Conservation (phyloP, 1,140 invertebrate species). For the Brachystomella parvula region DNA sequence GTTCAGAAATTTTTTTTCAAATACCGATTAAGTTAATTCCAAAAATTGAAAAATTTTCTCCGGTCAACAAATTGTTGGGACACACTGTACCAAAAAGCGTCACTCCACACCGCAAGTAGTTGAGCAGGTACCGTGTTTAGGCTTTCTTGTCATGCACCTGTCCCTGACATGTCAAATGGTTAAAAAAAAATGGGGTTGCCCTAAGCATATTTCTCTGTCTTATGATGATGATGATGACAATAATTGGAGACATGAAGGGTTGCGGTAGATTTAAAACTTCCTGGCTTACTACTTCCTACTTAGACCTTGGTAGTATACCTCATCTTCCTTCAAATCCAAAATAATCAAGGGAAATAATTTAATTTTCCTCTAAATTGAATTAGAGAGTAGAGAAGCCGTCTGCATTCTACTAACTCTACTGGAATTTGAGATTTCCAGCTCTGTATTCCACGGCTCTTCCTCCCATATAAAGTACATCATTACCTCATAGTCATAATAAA, state of each 20-base stretch:
- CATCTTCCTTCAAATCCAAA: neutral
- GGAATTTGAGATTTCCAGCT: neutral
- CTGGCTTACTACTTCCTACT: neutral
- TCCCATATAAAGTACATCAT: constrained; percentile 3
- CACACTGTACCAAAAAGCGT: no score
- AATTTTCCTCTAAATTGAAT: constrained; percentile 7
- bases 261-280: neutral
- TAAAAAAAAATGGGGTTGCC: neutral
- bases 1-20: no score
- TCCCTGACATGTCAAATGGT: neutral
- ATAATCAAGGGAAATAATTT: constrained; percentile 2
- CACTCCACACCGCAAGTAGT: no score
- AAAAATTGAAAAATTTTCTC: no score
- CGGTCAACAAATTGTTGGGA: no score
- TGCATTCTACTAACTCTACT: neutral
- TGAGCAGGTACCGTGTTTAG: no score
- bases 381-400: neutral
- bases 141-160: no score
- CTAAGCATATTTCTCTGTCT: no score
- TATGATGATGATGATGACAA: neutral
- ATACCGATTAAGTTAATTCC: no score
- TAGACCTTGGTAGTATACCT: no score
- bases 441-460: neutral
- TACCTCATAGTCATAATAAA: neutral
- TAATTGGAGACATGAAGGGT: neutral